Percentiles rank a stretch among this genome's conserved stretches.
phyloP scores from a whole-genome alignment of 2,113 vertebrate genomes.

The Zeus faber region DNA sequence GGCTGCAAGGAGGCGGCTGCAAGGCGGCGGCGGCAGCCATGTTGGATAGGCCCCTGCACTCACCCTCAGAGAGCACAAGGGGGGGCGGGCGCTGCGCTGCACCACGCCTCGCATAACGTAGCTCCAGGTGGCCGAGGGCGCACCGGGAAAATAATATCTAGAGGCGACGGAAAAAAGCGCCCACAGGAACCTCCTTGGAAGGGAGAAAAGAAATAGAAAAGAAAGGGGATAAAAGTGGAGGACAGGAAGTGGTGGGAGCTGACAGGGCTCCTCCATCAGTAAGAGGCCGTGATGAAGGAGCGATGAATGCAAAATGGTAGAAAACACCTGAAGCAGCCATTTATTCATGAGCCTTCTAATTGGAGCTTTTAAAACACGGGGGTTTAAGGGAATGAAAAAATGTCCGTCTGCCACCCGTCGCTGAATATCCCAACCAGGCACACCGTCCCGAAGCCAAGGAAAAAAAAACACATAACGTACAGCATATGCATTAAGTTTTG shows the following conservation, averaged over 20 bases:
- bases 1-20: too few species aligned
- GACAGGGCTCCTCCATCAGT: slow-evolving; percentile 35
- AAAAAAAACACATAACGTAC: not conserved
- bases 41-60: too few species aligned
- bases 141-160: too few species aligned
- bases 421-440: not conserved
- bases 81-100: too few species aligned
- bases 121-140: too few species aligned
- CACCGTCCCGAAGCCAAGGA: not conserved
- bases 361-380: not conserved
- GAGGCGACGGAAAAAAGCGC: too few species aligned
- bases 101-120: too few species aligned
- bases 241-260: slow-evolving; percentile 3
- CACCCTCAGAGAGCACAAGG: too few species aligned
- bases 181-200: too few species aligned
- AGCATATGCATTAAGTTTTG: too few species aligned
- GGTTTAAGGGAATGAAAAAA: not conserved
- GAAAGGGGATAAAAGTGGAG: slow-evolving; percentile 33
- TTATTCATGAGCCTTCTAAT: slow-evolving; percentile 5
- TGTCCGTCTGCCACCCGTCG: not conserved
- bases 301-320: slow-evolving; percentile 5
- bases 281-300: slow-evolving; percentile 24
- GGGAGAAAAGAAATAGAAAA: slow-evolving; percentile 20
- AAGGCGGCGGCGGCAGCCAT: too few species aligned
- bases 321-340: slow-evolving; percentile 29